Evolutionary conservation across 2,888 invertebrate genomes (phyloP).

Genomic region (Cactoblastis cactorum): DNA sequence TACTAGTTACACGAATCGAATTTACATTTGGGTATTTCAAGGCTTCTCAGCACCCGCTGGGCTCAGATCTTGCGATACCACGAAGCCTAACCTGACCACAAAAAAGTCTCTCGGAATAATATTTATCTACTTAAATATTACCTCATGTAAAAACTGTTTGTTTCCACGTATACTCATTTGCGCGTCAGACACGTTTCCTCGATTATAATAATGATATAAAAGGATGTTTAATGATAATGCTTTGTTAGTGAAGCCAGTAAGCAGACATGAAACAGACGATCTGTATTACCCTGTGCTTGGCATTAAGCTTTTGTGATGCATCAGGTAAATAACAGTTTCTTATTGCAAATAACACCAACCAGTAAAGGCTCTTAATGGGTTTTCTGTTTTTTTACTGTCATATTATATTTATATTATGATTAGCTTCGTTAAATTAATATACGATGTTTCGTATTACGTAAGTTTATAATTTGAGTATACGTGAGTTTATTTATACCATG

Average conservation of each 20-base stretch:
- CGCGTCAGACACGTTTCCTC: slow-evolving; percentile 43
- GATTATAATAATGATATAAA: slow-evolving; percentile 58
- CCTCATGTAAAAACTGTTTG: slow-evolving; percentile 31
- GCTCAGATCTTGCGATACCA: slow-evolving; percentile 5
- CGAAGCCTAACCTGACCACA: slow-evolving; percentile 9
- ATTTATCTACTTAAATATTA: slow-evolving; percentile 8
- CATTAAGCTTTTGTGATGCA: slow-evolving; percentile 33
- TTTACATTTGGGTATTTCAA: slow-evolving; percentile 5
- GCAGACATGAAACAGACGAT: slow-evolving; percentile 48
- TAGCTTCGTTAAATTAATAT: too few species aligned
- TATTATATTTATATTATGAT: too few species aligned
- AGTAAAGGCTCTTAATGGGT: too few species aligned
- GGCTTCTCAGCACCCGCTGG: background rate
- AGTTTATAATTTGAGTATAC: too few species aligned
- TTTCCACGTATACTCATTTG: slow-evolving; percentile 45
- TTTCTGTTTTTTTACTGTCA: background rate
- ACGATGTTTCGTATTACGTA: too few species aligned
- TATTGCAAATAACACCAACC: background rate
- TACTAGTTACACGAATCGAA: slow-evolving; percentile 3
- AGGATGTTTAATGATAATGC: slow-evolving; percentile 42
- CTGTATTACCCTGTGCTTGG: slow-evolving; percentile 38
- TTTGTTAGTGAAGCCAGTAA: slow-evolving; percentile 40
- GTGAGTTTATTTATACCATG: too few species aligned
- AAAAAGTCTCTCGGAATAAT: slow-evolving; percentile 15
- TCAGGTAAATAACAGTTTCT: slow-evolving; percentile 37